These are phyloP conservation scores for Ormyrus labotus DNA, from an alignment of 2,888 invertebrate species.

Conservation along the genomic window DNA sequence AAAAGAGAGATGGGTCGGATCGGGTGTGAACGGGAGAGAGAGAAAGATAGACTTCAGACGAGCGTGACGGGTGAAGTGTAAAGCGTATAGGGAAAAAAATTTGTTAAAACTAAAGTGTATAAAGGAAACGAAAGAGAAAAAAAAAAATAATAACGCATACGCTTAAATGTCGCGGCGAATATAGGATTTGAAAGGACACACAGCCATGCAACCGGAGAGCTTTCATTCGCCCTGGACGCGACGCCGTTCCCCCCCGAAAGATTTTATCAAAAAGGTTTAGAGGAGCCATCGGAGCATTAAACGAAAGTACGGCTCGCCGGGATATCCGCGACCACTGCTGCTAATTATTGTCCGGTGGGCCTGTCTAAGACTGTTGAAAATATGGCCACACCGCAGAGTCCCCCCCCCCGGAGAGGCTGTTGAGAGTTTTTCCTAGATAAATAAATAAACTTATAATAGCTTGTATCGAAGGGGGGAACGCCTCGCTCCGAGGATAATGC, in stretches of 20 bases:
- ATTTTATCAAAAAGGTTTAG: constrained; percentile 21
- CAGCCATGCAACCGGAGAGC: background rate
- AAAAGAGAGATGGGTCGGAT: background rate
- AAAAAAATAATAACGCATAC: constrained; percentile 25
- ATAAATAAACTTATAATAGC: constrained; percentile 36
- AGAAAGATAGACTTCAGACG: background rate
- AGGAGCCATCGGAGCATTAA: too few species aligned
- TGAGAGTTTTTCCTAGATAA: constrained; percentile 27
- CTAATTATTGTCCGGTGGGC: too few species aligned
- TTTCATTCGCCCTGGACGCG: constrained; percentile 17
- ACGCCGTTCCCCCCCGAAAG: constrained; percentile 1
- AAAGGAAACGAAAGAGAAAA: constrained; percentile 1
- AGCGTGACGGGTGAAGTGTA: background rate
- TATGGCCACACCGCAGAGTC: constrained; percentile 36
- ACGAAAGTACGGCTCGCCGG: too few species aligned
- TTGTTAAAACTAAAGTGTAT: constrained; percentile 40
- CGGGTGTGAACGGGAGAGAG: constrained; percentile 12
- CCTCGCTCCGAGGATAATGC: constrained; percentile 1
- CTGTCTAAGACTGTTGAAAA: constrained; percentile 26
- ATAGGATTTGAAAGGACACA: constrained; percentile 41
- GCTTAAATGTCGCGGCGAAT: constrained; percentile 43
- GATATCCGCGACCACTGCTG: too few species aligned
- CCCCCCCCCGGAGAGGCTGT: constrained; percentile 15
- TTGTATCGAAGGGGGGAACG: constrained; percentile 24
- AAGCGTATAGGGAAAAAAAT: constrained; percentile 23